Conservation (phyloP, 2,888 invertebrate genomes). For the Silvanus unidentatus region DNA sequence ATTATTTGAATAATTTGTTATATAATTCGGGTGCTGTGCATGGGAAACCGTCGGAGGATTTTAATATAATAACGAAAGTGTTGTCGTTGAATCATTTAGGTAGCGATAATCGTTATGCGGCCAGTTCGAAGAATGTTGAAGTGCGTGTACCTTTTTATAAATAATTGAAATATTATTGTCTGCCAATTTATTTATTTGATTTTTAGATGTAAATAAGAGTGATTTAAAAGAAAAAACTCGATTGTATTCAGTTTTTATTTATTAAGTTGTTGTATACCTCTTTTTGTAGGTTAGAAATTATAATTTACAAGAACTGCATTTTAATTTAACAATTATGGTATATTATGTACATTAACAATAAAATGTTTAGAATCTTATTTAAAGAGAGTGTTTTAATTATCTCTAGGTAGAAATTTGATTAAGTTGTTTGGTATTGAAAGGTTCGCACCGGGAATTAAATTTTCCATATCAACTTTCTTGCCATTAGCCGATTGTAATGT, state of each 20-base stretch:
- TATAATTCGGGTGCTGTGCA: constrained; percentile 60
- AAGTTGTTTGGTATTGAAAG: constrained; percentile 13
- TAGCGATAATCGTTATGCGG: constrained; percentile 4
- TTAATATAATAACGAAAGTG: constrained; percentile 76
- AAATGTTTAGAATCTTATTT: no score
- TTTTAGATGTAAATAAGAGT: no score
- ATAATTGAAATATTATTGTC: no score
- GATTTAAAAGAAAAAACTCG: no score
- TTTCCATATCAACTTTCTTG: constrained; percentile 5
- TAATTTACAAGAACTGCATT: no score
- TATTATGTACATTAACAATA: not conserved
- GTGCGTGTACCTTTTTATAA: not conserved
- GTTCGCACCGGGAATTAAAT: constrained; percentile 11
- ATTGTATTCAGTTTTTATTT: no score
- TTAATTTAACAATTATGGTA: not conserved
- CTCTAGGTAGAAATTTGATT: no score
- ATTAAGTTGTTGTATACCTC: no score
- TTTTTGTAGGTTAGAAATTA: no score
- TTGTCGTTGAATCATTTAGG: constrained; percentile 64
- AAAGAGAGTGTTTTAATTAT: no score
- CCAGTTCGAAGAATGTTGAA: not conserved
- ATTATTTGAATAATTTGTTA: constrained; percentile 60
- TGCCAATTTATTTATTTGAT: no score
- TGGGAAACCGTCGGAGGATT: constrained; percentile 58
- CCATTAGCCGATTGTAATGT: constrained; percentile 20